Evolutionary conservation across 1,140 invertebrate species (phyloP), one percentile per base, ranked within the genome.

Genomic region (Fopius arisanus): DNA sequence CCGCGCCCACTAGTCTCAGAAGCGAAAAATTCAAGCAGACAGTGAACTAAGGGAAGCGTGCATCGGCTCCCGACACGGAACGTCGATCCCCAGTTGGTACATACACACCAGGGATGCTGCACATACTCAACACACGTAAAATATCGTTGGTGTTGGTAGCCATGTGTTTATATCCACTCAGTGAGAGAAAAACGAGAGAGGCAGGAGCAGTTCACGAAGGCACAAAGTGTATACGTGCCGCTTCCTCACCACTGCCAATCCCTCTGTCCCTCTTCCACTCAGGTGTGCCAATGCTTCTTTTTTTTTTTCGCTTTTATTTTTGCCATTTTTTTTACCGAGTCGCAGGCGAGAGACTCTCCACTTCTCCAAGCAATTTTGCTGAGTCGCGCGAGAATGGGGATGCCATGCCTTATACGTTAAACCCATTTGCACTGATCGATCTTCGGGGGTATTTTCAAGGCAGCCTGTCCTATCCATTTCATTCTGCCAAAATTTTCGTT

Each of bases 1-100:
- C 82, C 84, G 85, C 82, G 83, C 82, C 84, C 82, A 85, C 81
- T 76, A 28, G 19, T 59, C 19, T 59, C 23, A 59, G 12, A 26
- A 12, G 54, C 6, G 54, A 59, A 59, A 59, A 59, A 59, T 59
- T 59, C 54, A 23, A 59, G 7, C 54, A 59, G 54, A 59, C 54
- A 59, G 54, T 59, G 54, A 59, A 59, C 54, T 28, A 59, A 59
- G 54, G 54, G 54, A 59, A 59, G 54, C 54, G 54, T 59, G 54
- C 54, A 59, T 59, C 54, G 54, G 54, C 54, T 59, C 54, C 54
- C 54, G 54, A 59, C 54, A 59, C 54, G 54, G 54, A 59, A 59
- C 54, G 54, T 59, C 54, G 54, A 59, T 59, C 54, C 54, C 19
- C 21, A 28, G 10, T 59, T 10, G 21, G 23, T 59, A 59, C 54